Base-by-base conservation (phyloP, 2,113 vertebrate genomes). In the Notothenia coriiceps region DNA sequence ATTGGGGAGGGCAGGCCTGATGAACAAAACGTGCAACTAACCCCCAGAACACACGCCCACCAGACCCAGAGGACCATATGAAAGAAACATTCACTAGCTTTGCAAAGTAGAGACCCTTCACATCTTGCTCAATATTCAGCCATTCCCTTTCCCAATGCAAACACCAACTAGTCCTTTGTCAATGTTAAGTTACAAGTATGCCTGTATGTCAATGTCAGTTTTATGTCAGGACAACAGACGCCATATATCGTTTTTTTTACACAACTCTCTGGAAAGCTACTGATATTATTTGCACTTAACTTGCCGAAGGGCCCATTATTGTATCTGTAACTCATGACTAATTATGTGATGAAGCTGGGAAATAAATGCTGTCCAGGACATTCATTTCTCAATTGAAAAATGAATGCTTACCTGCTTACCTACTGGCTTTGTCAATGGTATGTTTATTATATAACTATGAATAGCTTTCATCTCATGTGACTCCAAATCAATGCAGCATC, bases 1-100 rank as follows among this genome's bases (percentile, higher is more conserved):
- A 2, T 68, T 94, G 95, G 97, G 95, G 77, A 82, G 91, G 94
- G 86, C 94, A 86, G 86, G 88, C 96, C 96, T 2, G 98, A 99
- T 94, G 88, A 88, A 79, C 70, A 51, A 1, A 0, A 91, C 96
- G 97, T 97, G 96, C 96, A 96, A 59, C 77, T 29, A 54, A 87
- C 61, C 43, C 74, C 86, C 92, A 92, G 95, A 95, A 78, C 15
- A 1, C 49, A 76, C 92, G 82, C 71, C 51, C 33, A 61, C 67
- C 84, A 83, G 84, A 79, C 65, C 20, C 40, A 20, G 8, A 3
- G 20, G 60, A 25, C 47, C 82, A 80, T 52, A 18, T 52, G 80
- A 92, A 82, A 82, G 77, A 59, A 60, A 60, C 52, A 71, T 33
- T 56, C 12, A 60, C 18, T 35, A 33, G 44, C 63, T 63, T 54